Conservation (phyloP, 2,113 vertebrate genomes). For the Tragelaphus strepsiceros region DNA sequence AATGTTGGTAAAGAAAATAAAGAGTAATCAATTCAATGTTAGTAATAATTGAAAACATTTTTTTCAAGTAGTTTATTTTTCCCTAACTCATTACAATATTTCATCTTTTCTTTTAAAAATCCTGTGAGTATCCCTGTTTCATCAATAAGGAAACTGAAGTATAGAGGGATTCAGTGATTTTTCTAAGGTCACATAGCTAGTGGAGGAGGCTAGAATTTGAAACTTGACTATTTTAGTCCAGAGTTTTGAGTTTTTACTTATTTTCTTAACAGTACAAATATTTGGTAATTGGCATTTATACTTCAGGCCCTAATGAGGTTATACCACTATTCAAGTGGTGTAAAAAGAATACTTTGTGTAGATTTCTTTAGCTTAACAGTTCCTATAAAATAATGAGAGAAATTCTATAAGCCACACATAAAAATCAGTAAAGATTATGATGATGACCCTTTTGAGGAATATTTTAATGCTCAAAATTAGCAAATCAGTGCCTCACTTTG, state of each 20-base stretch:
- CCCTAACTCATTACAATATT: too few species aligned
- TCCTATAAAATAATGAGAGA: not conserved
- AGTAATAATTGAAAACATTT: constrained; percentile 18
- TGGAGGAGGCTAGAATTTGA: not conserved
- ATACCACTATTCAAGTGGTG: not conserved
- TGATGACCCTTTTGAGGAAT: not conserved
- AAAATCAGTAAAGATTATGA: not conserved
- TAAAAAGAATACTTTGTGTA: constrained; percentile 31
- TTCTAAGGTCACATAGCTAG: not conserved
- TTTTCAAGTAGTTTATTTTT: too few species aligned
- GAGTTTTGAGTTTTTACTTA: not conserved
- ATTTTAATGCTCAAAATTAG: constrained; percentile 5
- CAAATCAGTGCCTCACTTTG: not conserved
- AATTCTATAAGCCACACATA: not conserved
- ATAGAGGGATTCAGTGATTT: not conserved
- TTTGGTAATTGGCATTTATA: constrained; percentile 20
- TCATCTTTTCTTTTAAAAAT: too few species aligned
- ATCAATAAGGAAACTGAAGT: not conserved
- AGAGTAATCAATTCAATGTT: not conserved
- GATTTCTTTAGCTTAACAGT: constrained; percentile 4
- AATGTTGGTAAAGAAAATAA: not conserved
- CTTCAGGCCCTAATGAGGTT: not conserved
- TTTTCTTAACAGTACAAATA: not conserved
- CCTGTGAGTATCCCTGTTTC: not conserved
- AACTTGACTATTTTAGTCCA: not conserved